Percentiles rank a stretch among this genome's conserved stretches.
phyloP scores from a whole-genome alignment of 1,140 invertebrate genomes.

The Drosophila lacteicornis region DNA sequence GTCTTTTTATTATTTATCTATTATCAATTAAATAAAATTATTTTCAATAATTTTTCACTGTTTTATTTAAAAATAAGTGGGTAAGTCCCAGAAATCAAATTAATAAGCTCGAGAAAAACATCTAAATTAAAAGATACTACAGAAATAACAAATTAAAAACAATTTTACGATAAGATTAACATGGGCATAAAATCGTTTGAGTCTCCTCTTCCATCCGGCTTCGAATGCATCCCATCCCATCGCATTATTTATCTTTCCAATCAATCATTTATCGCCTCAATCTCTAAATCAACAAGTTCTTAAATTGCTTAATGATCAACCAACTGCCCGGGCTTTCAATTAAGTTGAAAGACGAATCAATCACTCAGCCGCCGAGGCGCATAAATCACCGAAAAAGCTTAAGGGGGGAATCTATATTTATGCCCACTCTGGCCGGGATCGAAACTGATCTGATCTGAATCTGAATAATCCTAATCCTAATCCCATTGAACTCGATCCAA shows the following conservation, averaged over 20 bases:
- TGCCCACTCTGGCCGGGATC: neutral
- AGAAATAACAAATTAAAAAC: conserved; percentile 2
- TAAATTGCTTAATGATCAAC: conserved; percentile 46
- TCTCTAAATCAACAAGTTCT: conserved; percentile 45
- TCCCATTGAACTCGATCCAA: conserved; percentile 2
- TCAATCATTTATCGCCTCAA: conserved; percentile 43
- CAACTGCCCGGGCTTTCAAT: conserved; percentile 40
- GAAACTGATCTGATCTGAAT: conserved; percentile 7
- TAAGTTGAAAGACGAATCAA: conserved; percentile 43
- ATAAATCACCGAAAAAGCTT: conserved; percentile 19
- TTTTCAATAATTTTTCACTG: neutral
- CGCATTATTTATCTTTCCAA: conserved; percentile 29
- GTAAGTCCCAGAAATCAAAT: conserved; percentile 2
- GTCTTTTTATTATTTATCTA: no score
- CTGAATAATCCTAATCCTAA: conserved; percentile 11
- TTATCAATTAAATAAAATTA: neutral
- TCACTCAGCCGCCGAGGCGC: conserved; percentile 15
- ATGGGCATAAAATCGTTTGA: conserved; percentile 11
- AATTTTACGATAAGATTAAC: conserved; percentile 9
- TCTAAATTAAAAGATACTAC: conserved; percentile 8
- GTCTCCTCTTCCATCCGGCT: conserved; percentile 12
- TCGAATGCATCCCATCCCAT: conserved; percentile 11
- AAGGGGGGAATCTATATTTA: neutral
- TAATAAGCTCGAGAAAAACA: conserved; percentile 8
- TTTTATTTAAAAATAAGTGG: neutral